phyloP scores from a whole-genome alignment of 2,888 invertebrate species.

The Sesamia inferens region DNA sequence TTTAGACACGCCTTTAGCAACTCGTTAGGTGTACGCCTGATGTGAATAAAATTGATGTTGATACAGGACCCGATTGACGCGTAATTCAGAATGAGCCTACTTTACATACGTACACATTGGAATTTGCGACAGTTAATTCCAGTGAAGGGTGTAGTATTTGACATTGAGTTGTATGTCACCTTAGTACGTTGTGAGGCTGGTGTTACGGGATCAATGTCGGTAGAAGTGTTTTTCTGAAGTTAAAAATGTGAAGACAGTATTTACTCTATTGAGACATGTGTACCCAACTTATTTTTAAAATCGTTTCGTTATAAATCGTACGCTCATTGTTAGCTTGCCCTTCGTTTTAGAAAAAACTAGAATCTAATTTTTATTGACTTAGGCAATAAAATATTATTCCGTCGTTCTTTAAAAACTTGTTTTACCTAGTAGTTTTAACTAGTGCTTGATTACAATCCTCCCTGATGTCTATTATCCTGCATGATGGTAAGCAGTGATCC shows the following conservation, averaged over 20 bases:
- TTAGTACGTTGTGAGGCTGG: slow-evolving; percentile 13
- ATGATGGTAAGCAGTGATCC: no score
- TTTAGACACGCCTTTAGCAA: slow-evolving; percentile 29
- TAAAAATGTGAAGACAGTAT: not conserved
- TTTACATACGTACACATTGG: slow-evolving; percentile 59
- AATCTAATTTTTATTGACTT: not conserved
- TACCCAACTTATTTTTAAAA: not conserved
- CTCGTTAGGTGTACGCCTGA: slow-evolving; percentile 64
- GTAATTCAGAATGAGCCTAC: slow-evolving; percentile 59
- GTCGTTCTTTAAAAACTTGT: no score
- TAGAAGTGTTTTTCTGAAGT: slow-evolving; percentile 1
- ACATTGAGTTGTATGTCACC: slow-evolving; percentile 42
- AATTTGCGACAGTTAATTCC: slow-evolving; percentile 52
- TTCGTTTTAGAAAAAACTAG: not conserved
- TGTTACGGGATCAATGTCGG: not conserved
- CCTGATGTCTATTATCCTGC: no score
- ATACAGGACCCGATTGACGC: slow-evolving; percentile 63
- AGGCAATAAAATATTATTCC: not conserved
- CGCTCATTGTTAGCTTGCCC: not conserved
- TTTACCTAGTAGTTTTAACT: no score
- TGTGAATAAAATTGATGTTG: slow-evolving; percentile 71
- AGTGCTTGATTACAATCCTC: no score
- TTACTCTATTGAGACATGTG: not conserved
- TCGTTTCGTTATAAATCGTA: not conserved
- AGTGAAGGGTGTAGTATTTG: slow-evolving; percentile 47